phyloP scores from a whole-genome alignment of 2,113 vertebrate species.

The Ochotona princeps region DNA sequence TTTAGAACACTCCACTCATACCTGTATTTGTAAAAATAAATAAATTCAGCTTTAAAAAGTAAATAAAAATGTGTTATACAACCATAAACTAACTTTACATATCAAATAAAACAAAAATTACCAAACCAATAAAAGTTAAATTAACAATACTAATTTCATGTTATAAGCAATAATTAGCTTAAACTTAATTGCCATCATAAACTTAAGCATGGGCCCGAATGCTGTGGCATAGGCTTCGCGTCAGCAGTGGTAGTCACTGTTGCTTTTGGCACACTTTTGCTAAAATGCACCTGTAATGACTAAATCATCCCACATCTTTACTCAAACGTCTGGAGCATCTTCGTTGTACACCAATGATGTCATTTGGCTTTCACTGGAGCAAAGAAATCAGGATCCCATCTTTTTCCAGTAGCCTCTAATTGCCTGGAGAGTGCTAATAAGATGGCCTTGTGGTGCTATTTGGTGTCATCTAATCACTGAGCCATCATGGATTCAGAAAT shows the following conservation, averaged over 20 bases:
- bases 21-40: neutral
- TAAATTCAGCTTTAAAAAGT: neutral
- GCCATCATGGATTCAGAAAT: slow-evolving; percentile 28
- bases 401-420: slow-evolving; percentile 54
- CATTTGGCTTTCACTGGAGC: slow-evolving; percentile 63
- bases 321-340: slow-evolving; percentile 55
- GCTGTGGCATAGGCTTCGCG: neutral
- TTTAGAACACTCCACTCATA: neutral
- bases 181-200: slow-evolving; percentile 51
- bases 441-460: slow-evolving; percentile 3
- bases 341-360: slow-evolving; percentile 60
- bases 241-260: neutral
- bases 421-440: slow-evolving; percentile 40
- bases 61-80: neutral
- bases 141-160: slow-evolving; percentile 39
- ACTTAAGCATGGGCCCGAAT: neutral
- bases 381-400: slow-evolving; percentile 49
- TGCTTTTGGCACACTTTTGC: slow-evolving; percentile 24
- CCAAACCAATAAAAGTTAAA: slow-evolving; percentile 51
- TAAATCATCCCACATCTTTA: slow-evolving; percentile 62
- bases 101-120: slow-evolving; percentile 55
- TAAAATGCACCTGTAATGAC: slow-evolving; percentile 55
- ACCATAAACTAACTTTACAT: slow-evolving; percentile 57
- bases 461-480: slow-evolving; percentile 56
- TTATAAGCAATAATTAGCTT: slow-evolving; percentile 35